These are phyloP conservation scores for Lasioglossum figueresi DNA, from an alignment of 2,888 invertebrate species.

Conservation along the genomic window DNA sequence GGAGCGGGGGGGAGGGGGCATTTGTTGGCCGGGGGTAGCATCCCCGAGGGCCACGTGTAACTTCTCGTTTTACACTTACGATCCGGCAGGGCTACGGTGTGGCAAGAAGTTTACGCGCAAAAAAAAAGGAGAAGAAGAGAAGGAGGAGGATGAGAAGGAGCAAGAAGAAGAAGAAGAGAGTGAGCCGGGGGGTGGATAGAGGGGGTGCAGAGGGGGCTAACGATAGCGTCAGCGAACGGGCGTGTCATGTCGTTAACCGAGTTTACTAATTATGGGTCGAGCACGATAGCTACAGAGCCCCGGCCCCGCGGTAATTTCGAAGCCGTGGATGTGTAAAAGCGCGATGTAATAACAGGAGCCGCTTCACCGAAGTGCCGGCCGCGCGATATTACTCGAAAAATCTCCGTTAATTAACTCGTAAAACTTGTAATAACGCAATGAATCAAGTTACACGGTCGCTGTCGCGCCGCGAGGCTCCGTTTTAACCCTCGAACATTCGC, in stretches of 20 bases:
- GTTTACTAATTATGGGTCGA: slow-evolving; percentile 71
- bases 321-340: slow-evolving; percentile 61
- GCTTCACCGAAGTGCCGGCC: slow-evolving; percentile 59
- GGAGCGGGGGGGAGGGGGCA: background rate
- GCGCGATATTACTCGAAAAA: slow-evolving; percentile 66
- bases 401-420: slow-evolving; percentile 70
- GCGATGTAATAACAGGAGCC: slow-evolving; percentile 66
- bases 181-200: background rate
- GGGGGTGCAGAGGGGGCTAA: background rate
- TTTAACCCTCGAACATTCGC: slow-evolving; percentile 12
- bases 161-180: background rate
- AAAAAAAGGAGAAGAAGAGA: background rate
- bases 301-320: slow-evolving; percentile 60
- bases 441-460: slow-evolving; percentile 62
- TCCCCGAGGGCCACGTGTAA: slow-evolving; percentile 31
- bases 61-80: slow-evolving; percentile 30
- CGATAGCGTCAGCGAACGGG: slow-evolving; percentile 57
- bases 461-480: slow-evolving; percentile 1
- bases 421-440: slow-evolving; percentile 67
- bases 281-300: slow-evolving; percentile 62
- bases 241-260: slow-evolving; percentile 65
- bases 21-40: slow-evolving; percentile 18
- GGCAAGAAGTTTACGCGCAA: slow-evolving; percentile 15
- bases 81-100: background rate
- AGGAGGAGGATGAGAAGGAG: background rate